Evolutionary conservation across 2,113 vertebrate species (phyloP).

Genomic region (Austrofundulus limnaeus): DNA sequence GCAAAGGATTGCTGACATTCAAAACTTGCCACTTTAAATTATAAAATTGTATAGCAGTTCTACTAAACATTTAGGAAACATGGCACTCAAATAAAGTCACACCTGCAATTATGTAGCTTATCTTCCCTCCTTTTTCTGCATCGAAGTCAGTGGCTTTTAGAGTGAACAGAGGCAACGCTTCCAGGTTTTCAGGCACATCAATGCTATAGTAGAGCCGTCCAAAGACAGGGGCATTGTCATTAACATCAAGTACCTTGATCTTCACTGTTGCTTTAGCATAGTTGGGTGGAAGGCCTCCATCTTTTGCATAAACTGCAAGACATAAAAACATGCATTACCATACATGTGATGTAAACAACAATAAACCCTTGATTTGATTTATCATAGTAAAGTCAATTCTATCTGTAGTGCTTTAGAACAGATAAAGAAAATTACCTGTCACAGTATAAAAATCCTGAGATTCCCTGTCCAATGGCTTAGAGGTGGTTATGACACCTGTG

Average conservation of each 20-base stretch:
- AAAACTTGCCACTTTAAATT: background rate
- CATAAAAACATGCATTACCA: background rate
- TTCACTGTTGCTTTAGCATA: constrained; percentile 84
- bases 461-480: constrained; percentile 84
- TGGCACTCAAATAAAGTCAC: constrained; percentile 7
- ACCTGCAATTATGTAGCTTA: constrained; percentile 82
- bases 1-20: constrained; percentile 2
- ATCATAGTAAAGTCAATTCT: background rate
- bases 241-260: constrained; percentile 86
- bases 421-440: constrained; percentile 76
- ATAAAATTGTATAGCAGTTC: background rate
- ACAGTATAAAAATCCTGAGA: constrained; percentile 83
- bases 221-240: constrained; percentile 88
- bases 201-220: constrained; percentile 83
- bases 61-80: background rate
- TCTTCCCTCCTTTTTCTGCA: constrained; percentile 79
- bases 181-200: constrained; percentile 92
- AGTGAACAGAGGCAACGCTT: constrained; percentile 79
- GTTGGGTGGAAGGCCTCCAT: constrained; percentile 87
- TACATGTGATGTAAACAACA: too few species aligned
- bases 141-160: constrained; percentile 89
- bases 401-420: background rate
- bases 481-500: constrained; percentile 86
- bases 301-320: constrained; percentile 88
- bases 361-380: background rate